A percentile compares a stretch with the other conserved stretches of the same genome.
These are phyloP conservation scores for Eriocheir sinensis DNA, from an alignment of 1,140 invertebrate genomes.

Conservation along the genomic window DNA sequence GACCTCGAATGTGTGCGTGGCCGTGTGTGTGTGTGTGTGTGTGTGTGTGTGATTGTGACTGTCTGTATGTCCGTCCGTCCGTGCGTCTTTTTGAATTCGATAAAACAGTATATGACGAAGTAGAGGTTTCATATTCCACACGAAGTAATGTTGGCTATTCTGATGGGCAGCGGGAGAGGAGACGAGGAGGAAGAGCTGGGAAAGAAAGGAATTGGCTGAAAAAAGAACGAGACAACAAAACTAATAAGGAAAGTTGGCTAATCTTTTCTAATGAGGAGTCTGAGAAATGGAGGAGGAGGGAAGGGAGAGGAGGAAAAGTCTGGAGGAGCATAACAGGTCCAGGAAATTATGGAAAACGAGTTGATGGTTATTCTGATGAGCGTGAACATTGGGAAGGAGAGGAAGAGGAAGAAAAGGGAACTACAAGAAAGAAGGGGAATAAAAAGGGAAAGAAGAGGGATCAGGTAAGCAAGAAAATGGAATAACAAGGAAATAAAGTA, in stretches of 20 bases:
- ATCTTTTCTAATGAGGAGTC: too few species aligned
- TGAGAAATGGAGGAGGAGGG: neutral
- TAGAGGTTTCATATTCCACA: neutral
- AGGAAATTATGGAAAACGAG: neutral
- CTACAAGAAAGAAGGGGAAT: neutral
- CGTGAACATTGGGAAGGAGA: neutral
- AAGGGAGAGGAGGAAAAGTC: neutral
- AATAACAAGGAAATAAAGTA: too few species aligned
- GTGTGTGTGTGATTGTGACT: neutral
- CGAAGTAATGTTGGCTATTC: neutral
- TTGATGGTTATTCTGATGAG: too few species aligned
- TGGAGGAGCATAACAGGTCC: too few species aligned
- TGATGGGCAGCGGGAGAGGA: neutral
- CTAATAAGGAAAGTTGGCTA: too few species aligned
- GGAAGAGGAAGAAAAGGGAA: neutral
- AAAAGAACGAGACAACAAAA: too few species aligned
- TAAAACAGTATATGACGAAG: neutral
- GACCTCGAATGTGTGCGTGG: neutral
- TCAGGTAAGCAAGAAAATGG: neutral
- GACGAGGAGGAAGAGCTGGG: neutral
- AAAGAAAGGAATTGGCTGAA: too few species aligned
- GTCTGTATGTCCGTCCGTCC: neutral
- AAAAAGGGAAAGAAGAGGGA: neutral
- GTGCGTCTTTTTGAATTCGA: neutral
- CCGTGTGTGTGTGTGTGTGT: neutral